Conservation (phyloP, 1,140 invertebrate species). For the Scaptomyza pallida region DNA sequence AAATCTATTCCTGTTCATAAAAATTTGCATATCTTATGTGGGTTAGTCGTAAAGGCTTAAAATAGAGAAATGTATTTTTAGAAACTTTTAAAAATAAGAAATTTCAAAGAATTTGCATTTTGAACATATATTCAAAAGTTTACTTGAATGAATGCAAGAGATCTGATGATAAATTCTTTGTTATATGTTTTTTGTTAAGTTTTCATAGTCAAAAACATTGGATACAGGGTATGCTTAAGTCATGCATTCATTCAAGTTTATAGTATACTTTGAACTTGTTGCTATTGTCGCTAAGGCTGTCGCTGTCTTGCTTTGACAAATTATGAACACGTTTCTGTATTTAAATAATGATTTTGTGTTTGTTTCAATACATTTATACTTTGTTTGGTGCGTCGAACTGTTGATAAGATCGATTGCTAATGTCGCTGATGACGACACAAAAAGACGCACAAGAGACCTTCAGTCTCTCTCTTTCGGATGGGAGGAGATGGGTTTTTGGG, state of each 20-base stretch:
- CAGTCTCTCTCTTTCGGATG: neutral
- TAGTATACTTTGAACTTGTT: neutral
- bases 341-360: constrained; percentile 34
- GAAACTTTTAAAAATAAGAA: too few species aligned
- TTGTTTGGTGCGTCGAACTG: constrained; percentile 35
- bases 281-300: constrained; percentile 9
- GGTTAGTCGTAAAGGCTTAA: too few species aligned
- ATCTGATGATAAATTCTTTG: too few species aligned
- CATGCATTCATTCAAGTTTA: neutral
- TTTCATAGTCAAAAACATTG: too few species aligned
- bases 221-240: constrained; percentile 4
- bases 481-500: neutral
- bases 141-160: too few species aligned
- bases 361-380: neutral
- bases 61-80: neutral
- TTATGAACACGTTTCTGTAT: constrained; percentile 61
- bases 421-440: constrained; percentile 13
- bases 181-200: too few species aligned
- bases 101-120: too few species aligned
- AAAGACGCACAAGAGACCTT: constrained; percentile 24
- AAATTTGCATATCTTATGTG: neutral
- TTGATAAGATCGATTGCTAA: constrained; percentile 41
- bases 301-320: constrained; percentile 49
- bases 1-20: too few species aligned
- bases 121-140: too few species aligned